These are phyloP conservation scores for Chlamydotis undulata DNA, from an alignment of 2,113 vertebrate species.

Conservation along the genomic window DNA sequence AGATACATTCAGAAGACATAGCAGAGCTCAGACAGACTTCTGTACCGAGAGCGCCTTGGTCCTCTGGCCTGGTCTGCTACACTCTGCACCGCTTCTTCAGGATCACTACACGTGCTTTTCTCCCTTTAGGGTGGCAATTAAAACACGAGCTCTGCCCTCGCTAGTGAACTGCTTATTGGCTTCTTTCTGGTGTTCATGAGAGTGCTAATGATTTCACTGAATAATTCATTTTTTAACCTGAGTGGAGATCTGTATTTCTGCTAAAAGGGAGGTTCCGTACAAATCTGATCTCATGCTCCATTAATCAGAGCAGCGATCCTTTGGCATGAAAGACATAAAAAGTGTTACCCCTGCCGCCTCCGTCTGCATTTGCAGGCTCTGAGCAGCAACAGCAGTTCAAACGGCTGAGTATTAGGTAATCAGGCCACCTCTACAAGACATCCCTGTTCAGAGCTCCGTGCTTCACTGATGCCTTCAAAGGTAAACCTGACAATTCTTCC, in stretches of 20 bases:
- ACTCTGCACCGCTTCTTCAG: not conserved
- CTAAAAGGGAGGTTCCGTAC: not conserved
- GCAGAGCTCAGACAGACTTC: not conserved
- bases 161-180: not conserved
- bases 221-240: not conserved
- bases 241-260: not conserved
- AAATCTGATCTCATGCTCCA: not conserved
- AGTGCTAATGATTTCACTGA: not conserved
- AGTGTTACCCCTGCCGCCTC: not conserved
- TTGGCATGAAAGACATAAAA: not conserved
- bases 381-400: not conserved
- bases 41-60: rapidly evolving
- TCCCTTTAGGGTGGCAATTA: not conserved
- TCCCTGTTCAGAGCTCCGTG: not conserved
- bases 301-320: not conserved
- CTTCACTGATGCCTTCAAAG: not conserved
- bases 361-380: not conserved
- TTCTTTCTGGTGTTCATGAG: not conserved
- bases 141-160: not conserved
- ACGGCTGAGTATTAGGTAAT: not conserved
- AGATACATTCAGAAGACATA: not conserved
- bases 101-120: not conserved
- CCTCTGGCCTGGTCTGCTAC: not conserved
- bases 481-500: not conserved
- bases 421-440: not conserved